Base-by-base conservation (phyloP, 2,888 invertebrate genomes). In the Suillia variegata region DNA sequence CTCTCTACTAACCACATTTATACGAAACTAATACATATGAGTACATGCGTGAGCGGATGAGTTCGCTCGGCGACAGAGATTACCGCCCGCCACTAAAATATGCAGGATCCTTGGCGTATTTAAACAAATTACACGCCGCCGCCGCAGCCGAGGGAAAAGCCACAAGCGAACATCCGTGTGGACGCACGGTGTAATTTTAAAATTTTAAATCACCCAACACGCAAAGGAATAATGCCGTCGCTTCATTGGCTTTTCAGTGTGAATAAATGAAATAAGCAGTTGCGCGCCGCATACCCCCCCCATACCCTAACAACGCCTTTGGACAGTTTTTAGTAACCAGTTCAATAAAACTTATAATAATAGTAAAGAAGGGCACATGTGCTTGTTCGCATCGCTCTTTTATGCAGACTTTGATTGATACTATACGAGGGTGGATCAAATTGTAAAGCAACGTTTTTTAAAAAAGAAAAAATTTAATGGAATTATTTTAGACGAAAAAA, bases 11-110 rank as follows among this genome's bases (percentile, higher is more conserved):
- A n/a, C n/a, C n/a, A n/a, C n/a, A n/a, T n/a, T n/a, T n/a, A n/a
- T n/a, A n/a, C n/a, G n/a, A n/a, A n/a, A n/a, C n/a, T n/a, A n/a
- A n/a, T 26, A 26, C 26, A 26, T 26, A 6, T 54, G 24, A 18
- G 26, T 31, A 17, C 45, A 42, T 58, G 58, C 58, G 54, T 54
- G 58, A 42, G 45, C 54, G 54, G 59, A 59, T 59, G 59, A 42
- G 59, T 55, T 45, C 42, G 45, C 18, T 26, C 21, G 17, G 50
- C 50, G 50, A 42, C 59, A 42, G 49, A 38, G 54, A 54, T 58
- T 48, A 34, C 48, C 58, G 45, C 45, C 45, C 18, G 45, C 45
- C 45, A 45, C 45, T 45, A 45, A 45, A 45, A 18, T 18, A 45
- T 45, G 5, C 18, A 45, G 17, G 18, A 3, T 18, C 13, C 45